Evolutionary conservation across 2,888 invertebrate genomes (phyloP), one percentile per base, ranked within the genome.

Genomic region (Catocala sponsa): DNA sequence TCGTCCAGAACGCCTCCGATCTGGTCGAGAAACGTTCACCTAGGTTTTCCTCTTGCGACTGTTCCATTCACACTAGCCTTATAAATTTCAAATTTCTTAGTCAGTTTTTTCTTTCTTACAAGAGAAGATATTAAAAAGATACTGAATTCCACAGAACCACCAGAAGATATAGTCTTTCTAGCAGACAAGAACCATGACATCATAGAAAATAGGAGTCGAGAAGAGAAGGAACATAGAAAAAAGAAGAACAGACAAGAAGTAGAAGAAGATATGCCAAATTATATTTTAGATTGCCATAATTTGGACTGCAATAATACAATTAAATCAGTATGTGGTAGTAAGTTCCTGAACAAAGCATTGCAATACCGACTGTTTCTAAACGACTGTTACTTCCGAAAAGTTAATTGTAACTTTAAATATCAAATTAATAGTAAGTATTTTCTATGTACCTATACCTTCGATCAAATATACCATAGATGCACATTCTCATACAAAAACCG

Each of bases 371-470:
- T 91, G 7, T 94, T 94, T 59, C 53, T 88, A 43, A 94, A 94
- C 7, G 88, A 91, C 0, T 94, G 94, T 48, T 93, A 76, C 42
- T 92, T 88, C 6, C 82, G 88, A 11, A 93, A 92, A 70, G 94
- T 94, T 0, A 94, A 93, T 15, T 94, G 94, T 47, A 85, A 72
- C 0, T 91, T 94, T 47, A 87, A 72, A 42, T 81, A 88, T 64
- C 80, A 79, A 1, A 52, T 67, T 0, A 94, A 90, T 46, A 79
- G 94, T 94, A 67, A 90, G 92, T 90, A 63, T 38, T 38, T 9
- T 38, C 38, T 38, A 38, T 38, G 7, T 15, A n/a, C n/a, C n/a
- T n/a, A n/a, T n/a, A n/a, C n/a, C n/a, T n/a, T n/a, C n/a, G n/a
- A n/a, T n/a, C n/a, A n/a, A n/a, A n/a, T n/a, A n/a, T n/a, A n/a